Conservation (phyloP, 2,113 vertebrate genomes). For the Saccopteryx bilineata region DNA sequence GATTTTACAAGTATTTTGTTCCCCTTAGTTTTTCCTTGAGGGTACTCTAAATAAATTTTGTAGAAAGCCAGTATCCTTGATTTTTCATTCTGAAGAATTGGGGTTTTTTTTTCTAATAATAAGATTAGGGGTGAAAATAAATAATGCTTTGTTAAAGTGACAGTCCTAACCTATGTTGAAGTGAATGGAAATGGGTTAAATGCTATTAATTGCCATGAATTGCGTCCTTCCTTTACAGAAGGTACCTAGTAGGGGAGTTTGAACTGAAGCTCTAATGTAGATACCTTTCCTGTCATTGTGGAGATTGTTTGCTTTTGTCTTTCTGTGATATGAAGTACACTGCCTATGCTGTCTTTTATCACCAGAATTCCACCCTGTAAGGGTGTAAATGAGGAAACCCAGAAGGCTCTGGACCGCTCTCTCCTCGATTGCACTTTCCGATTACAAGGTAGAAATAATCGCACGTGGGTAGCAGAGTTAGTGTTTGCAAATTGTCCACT, state of each 20-base stretch:
- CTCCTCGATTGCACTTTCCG: conserved; percentile 98
- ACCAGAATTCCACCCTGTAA: conserved; percentile 96
- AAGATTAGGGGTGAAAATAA: conserved; percentile 40
- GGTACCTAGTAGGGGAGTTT: not conserved
- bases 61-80: conserved; percentile 45
- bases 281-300: not conserved
- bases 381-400: conserved; percentile 95
- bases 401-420: conserved; percentile 94
- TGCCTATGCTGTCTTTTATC: conserved; percentile 47
- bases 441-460: conserved; percentile 98
- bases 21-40: conserved; percentile 58
- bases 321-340: conserved; percentile 50
- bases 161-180: conserved; percentile 41
- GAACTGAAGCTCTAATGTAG: conserved; percentile 26
- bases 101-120: conserved; percentile 32
- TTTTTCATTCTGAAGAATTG: conserved; percentile 54
- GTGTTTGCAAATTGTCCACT: conserved; percentile 98
- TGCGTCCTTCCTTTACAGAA: conserved; percentile 47
- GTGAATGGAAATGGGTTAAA: conserved; percentile 1
- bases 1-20: conserved; percentile 9
- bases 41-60: conserved; percentile 45
- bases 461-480: conserved; percentile 98
- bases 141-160: conserved; percentile 12
- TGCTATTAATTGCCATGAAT: not conserved
- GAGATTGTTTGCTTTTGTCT: conserved; percentile 55